Conservation (phyloP, 2,888 invertebrate genomes). For the Leptopterna dolabrata region DNA sequence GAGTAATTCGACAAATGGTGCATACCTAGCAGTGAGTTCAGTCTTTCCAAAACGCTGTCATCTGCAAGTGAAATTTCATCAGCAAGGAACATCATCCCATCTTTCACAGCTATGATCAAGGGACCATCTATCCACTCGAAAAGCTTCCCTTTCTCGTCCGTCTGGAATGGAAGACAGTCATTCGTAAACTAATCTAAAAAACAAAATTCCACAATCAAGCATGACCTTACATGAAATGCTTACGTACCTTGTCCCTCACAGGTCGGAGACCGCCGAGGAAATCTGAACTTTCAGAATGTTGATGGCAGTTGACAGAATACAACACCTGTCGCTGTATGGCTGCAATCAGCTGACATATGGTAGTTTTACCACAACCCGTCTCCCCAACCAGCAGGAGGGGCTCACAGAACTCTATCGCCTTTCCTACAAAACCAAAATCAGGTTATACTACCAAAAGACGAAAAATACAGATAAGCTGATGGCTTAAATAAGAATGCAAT, state of each 20-base stretch:
- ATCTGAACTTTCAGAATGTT: constrained; percentile 98
- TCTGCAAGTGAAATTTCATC: constrained; percentile 99
- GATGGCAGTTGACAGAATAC: constrained; percentile 93
- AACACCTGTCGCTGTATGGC: constrained; percentile 76
- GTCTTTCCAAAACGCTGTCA: constrained; percentile 95
- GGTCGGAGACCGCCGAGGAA: constrained; percentile 96
- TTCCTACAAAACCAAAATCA: constrained; percentile 68
- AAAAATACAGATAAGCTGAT: background rate
- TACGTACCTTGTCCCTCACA: constrained; percentile 73
- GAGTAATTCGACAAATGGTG: too few relatives aligned
- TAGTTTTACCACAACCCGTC: constrained; percentile 98
- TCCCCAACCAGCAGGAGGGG: constrained; percentile 96
- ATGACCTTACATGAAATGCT: too few relatives aligned
- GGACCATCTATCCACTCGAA: constrained; percentile 99
- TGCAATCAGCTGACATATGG: constrained; percentile 90
- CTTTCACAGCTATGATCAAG: constrained; percentile 88
- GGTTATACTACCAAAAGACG: too few relatives aligned
- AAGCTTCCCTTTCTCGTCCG: constrained; percentile 67
- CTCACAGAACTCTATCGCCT: constrained; percentile 91
- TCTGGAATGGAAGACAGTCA: constrained; percentile 21
- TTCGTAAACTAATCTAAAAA: too few relatives aligned
- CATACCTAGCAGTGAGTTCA: constrained; percentile 89
- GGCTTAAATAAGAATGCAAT: background rate
- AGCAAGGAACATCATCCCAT: constrained; percentile 89
- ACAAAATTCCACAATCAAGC: too few relatives aligned